phyloP scores from a whole-genome alignment of 2,888 invertebrate genomes.

The Cataglyphis cursor region DNA sequence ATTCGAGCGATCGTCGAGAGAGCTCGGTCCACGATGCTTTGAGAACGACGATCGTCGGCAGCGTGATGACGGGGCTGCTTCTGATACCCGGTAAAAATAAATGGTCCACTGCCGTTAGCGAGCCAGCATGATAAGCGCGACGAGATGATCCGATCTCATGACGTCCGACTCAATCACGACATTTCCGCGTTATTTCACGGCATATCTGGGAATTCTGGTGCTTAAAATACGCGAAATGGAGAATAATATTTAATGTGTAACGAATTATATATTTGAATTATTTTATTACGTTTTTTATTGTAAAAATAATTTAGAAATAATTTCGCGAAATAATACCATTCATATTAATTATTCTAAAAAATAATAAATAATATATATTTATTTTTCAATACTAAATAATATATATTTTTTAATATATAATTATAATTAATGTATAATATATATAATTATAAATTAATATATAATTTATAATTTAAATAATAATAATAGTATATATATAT shows the following conservation, averaged over 20 bases:
- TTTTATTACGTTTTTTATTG: background rate
- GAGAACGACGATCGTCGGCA: constrained; percentile 61
- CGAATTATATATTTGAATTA: background rate
- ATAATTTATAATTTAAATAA: too few species aligned
- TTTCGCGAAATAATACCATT: background rate
- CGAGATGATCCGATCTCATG: constrained; percentile 48
- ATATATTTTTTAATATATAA: background rate
- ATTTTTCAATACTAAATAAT: background rate
- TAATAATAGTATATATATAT: too few species aligned
- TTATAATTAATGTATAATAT: too few species aligned
- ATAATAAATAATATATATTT: background rate
- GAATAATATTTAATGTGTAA: constrained; percentile 14
- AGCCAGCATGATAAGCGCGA: constrained; percentile 50
- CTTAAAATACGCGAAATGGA: constrained; percentile 10
- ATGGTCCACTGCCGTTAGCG: constrained; percentile 43
- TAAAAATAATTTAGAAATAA: background rate
- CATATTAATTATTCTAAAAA: background rate
- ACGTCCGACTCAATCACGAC: constrained; percentile 50
- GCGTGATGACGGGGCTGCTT: constrained; percentile 56
- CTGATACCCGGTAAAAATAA: constrained; percentile 52
- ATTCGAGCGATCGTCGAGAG: constrained; percentile 60
- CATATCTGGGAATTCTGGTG: background rate
- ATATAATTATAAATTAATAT: too few species aligned
- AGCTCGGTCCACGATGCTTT: constrained; percentile 49
- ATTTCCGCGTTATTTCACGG: constrained; percentile 53